A percentile compares a stretch with the other conserved stretches of the same genome.
phyloP scores from a whole-genome alignment of 2,888 invertebrate species.

The Dendrolimus pini region DNA sequence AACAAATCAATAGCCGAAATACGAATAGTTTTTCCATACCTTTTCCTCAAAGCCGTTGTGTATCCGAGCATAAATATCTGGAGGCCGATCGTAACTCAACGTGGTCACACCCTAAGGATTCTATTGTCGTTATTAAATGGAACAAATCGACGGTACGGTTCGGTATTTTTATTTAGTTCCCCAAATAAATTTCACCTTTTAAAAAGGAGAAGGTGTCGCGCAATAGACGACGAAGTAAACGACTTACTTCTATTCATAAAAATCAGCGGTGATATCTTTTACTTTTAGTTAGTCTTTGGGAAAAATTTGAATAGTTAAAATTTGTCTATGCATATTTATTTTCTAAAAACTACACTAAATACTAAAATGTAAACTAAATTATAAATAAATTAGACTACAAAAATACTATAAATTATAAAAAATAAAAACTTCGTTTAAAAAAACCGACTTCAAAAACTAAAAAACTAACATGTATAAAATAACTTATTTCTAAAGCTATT shows the following conservation, averaged over 20 bases:
- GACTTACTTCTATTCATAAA: neutral
- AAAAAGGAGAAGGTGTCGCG: slow-evolving; percentile 7
- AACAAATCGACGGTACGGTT: slow-evolving; percentile 40
- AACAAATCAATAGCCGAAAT: neutral
- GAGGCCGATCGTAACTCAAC: slow-evolving; percentile 21
- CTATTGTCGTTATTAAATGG: slow-evolving; percentile 31
- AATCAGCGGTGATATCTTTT: no score
- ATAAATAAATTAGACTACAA: no score
- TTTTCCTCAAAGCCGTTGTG: neutral
- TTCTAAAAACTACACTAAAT: no score
- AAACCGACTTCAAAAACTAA: no score
- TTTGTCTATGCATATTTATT: no score
- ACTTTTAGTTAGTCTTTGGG: no score
- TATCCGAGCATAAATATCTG: slow-evolving; percentile 29
- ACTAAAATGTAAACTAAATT: no score
- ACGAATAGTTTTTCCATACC: neutral
- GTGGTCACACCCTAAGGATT: slow-evolving; percentile 29
- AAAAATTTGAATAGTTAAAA: no score
- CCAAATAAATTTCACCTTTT: slow-evolving; percentile 26
- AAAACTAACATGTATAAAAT: no score
- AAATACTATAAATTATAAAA: no score
- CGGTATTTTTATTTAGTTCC: slow-evolving; percentile 43
- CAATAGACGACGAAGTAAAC: neutral
- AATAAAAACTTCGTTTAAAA: no score
- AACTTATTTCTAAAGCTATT: no score